Evolutionary conservation across 2,113 vertebrate genomes (phyloP).

Genomic region (Cinclus mexicanus): DNA sequence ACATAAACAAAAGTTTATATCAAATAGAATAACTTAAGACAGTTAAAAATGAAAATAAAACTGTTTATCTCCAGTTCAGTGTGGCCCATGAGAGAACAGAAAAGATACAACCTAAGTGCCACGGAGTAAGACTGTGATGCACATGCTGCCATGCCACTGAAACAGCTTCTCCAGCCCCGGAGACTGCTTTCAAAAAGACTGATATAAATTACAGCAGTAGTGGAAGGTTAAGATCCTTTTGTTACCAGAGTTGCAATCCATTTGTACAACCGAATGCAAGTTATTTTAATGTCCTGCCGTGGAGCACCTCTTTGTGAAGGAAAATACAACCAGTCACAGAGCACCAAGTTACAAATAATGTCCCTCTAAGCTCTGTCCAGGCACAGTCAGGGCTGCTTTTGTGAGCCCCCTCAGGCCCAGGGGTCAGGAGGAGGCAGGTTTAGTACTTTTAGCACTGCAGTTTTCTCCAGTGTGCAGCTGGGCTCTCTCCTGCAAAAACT

Average conservation of each 20-base stretch:
- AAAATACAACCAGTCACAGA: neutral
- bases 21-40: neutral
- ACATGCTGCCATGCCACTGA: accelerated
- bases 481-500: neutral
- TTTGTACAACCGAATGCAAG: neutral
- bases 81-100: neutral
- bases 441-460: neutral
- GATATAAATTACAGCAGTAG: neutral
- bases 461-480: neutral
- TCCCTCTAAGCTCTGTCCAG: neutral
- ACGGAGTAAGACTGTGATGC: neutral
- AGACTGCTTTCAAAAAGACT: neutral
- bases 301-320: neutral
- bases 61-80: neutral
- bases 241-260: neutral
- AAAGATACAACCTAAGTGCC: neutral
- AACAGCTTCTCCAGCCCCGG: neutral
- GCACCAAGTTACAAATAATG: neutral
- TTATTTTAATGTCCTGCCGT: neutral
- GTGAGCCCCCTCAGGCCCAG: neutral
- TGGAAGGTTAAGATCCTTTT: neutral
- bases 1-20: neutral
- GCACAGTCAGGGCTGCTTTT: neutral
- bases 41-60: neutral
- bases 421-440: neutral